Evolutionary conservation across 2,797 vertebrate genomes (phyloP).

Genomic region (Fringilla coelebs): DNA sequence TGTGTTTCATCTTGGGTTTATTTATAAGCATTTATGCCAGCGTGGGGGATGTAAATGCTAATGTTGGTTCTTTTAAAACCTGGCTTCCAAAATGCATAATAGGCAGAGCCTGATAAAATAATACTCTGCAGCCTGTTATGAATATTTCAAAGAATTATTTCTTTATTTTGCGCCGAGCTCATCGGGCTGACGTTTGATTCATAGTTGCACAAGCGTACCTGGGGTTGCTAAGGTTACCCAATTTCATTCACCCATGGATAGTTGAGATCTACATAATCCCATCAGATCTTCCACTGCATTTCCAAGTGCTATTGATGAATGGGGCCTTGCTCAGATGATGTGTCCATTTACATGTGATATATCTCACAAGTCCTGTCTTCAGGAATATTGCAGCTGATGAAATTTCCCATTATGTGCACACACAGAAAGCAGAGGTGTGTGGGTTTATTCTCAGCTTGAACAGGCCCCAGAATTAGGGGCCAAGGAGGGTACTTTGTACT

Average conservation of each 20-base stretch:
- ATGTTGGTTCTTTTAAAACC: background rate
- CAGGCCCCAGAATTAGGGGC: conserved; percentile 5
- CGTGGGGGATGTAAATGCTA: conserved; percentile 57
- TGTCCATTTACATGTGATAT: conserved; percentile 97
- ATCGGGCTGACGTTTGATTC: conserved; percentile 75
- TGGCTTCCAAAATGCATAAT: conserved; percentile 67
- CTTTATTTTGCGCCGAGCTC: conserved; percentile 72
- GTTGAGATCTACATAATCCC: conserved; percentile 98
- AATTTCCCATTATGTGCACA: conserved; percentile 74
- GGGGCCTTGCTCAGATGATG: conserved; percentile 91
- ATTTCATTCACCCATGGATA: conserved; percentile 92
- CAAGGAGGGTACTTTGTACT: background rate
- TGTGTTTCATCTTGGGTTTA: background rate
- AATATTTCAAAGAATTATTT: conserved; percentile 78
- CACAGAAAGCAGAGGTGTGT: conserved; percentile 49
- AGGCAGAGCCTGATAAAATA: conserved; percentile 72
- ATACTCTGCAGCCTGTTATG: conserved; percentile 71
- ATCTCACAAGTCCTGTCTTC: conserved; percentile 89
- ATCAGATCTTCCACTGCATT: conserved; percentile 90
- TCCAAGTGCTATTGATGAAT: conserved; percentile 93
- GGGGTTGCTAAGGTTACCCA: conserved; percentile 98
- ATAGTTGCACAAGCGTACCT: conserved; percentile 81
- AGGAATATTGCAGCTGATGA: conserved; percentile 76
- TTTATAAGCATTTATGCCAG: conserved; percentile 31
- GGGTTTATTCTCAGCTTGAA: conserved; percentile 44